Conservation (phyloP, 2,888 invertebrate genomes). For the Prenolepis imparis region DNA sequence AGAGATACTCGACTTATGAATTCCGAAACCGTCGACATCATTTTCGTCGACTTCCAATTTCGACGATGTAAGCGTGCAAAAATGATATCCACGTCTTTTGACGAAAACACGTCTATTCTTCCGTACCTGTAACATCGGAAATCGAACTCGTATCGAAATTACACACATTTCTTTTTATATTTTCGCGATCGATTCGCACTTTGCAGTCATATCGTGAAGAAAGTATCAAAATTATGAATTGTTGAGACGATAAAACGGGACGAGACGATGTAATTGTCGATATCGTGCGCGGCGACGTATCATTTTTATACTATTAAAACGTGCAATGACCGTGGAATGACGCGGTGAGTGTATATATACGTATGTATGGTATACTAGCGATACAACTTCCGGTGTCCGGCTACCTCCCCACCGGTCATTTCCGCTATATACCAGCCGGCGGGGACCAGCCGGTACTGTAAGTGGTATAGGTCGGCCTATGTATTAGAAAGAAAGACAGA, state of each 20-base stretch:
- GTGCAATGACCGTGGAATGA: constrained; percentile 71
- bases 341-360: constrained; percentile 61
- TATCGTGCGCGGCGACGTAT: constrained; percentile 23
- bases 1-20: neutral
- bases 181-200: neutral
- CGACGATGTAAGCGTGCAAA: neutral
- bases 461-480: constrained; percentile 35
- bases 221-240: constrained; percentile 1
- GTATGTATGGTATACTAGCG: constrained; percentile 80
- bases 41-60: neutral
- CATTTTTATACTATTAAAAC: constrained; percentile 73
- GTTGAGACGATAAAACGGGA: neutral
- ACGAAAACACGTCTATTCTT: neutral
- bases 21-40: neutral
- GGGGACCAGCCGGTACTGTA: constrained; percentile 72
- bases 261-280: constrained; percentile 15
- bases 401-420: constrained; percentile 77
- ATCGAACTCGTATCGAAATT: neutral
- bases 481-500: neutral
- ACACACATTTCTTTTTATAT: neutral
- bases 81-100: neutral
- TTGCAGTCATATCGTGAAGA: neutral
- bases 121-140: neutral
- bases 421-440: constrained; percentile 72
- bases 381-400: constrained; percentile 82